Conservation (phyloP, 2,113 vertebrate genomes). For the Ceuthmochares aereus region DNA sequence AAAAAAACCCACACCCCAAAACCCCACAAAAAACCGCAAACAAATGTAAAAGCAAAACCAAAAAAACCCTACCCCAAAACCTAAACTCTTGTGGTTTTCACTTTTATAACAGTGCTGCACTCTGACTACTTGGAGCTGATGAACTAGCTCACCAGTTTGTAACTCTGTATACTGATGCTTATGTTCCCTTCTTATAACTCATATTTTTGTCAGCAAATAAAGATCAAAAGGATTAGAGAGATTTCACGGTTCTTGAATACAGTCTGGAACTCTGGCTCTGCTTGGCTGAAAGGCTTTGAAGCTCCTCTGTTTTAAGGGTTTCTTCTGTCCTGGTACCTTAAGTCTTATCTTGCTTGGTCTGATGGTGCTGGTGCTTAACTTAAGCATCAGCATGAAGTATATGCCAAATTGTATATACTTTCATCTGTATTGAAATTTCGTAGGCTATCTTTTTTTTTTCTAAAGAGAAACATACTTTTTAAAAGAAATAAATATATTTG, state of each 20-base stretch:
- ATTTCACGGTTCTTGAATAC: not conserved
- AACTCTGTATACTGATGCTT: not conserved
- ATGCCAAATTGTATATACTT: not conserved
- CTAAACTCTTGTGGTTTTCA: not conserved
- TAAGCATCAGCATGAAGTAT: not conserved
- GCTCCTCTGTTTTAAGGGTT: not conserved
- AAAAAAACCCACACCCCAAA: not conserved
- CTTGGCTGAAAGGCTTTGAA: constrained; percentile 9
- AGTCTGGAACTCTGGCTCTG: not conserved
- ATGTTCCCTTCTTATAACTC: not conserved
- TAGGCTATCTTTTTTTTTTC: constrained; percentile 1
- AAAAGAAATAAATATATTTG: constrained; percentile 64
- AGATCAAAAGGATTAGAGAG: not conserved
- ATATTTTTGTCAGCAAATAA: constrained; percentile 11
- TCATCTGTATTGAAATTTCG: not conserved
- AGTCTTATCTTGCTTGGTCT: not conserved
- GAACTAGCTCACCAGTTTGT: not conserved
- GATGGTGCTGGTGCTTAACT: not conserved
- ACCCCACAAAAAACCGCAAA: no score
- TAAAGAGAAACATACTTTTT: constrained; percentile 35
- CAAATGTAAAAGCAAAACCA: no score
- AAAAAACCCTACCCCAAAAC: not conserved
- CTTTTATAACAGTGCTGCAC: constrained; percentile 16
- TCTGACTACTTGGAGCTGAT: not conserved
- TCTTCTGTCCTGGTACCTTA: constrained; percentile 2